Evolutionary conservation across 2,113 vertebrate species (phyloP).

Genomic region (Suncus etruscus): DNA sequence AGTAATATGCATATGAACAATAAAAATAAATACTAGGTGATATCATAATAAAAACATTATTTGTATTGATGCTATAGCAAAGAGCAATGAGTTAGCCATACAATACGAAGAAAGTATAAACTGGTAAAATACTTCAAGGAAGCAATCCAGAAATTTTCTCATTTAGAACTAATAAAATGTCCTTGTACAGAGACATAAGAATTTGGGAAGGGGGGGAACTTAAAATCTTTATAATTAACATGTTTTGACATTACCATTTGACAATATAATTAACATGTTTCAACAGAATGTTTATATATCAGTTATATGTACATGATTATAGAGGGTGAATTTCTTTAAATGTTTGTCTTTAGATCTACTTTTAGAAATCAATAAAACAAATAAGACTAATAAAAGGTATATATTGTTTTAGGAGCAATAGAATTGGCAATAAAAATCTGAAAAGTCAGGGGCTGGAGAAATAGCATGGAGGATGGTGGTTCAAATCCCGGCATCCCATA

Average conservation of each 20-base stretch:
- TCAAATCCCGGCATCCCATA: too few relatives aligned
- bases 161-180: not conserved
- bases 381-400: conserved; percentile 18
- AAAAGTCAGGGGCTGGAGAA: not conserved
- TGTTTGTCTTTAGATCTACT: conserved; percentile 2
- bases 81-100: not conserved
- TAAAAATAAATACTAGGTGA: not conserved
- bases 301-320: not conserved
- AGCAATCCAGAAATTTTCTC: not conserved
- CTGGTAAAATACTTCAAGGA: not conserved
- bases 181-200: not conserved
- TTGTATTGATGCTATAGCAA: not conserved
- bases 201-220: not conserved
- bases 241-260: too few relatives aligned
- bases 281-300: conserved; percentile 1
- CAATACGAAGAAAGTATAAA: not conserved
- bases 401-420: conserved; percentile 6
- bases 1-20: conserved; percentile 1
- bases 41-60: conserved; percentile 6
- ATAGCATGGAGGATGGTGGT: too few relatives aligned
- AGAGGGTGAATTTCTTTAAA: not conserved
- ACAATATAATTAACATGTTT: not conserved
- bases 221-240: not conserved
- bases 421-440: not conserved
- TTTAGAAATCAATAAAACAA: conserved; percentile 22